Base-by-base conservation (phyloP, 2,797 vertebrate species). In the Champsocephalus gunnari region DNA sequence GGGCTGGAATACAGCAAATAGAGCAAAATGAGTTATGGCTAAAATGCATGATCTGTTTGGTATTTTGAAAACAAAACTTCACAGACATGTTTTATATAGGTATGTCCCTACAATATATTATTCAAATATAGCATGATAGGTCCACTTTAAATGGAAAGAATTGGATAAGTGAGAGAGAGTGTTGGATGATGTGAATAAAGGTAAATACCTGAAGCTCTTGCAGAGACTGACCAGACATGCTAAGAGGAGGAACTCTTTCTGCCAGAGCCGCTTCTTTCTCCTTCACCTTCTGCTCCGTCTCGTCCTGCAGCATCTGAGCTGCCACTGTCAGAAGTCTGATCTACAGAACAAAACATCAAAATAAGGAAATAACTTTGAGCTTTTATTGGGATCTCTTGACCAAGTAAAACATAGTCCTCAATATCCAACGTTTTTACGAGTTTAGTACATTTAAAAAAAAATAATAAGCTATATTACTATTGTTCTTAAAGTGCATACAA, bases 301-400 rank as follows among this genome's bases (percentile, higher is more conserved):
- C 93, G 9, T 81, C 85, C 65, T 85, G 77, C 47, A 94, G 71
- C 89, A 93, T 94, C 55, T 94, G 80, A 71, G 80, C 61, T 8
- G 93, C 94, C 8, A 84, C 82, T 3, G 78, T 24, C 66, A 95
- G 60, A 63, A 95, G 87, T 66, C 87, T 84, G 12, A 93, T 95
- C 93, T 94, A 45, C 47, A 16, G n/a, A 54, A 0, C 13, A 54
- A 54, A 28, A 13, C 24, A 48, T 47, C 28, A n/a, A 11, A 1
- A 10, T 1, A n/a, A 38, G 9, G 17, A 16, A 16, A 32, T 4
- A 0, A 21, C 19, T 19, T 21, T 21, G 0, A 8, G 5, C 24
- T 14, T 28, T 2, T 45, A 21, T 49, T 45, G 7, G 2, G 7
- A 17, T 66, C 24, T 32, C 1, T 32, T 4, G 11, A 32, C 12